Conservation (phyloP, 1,140 invertebrate genomes). For the Drosophila subobscura region DNA sequence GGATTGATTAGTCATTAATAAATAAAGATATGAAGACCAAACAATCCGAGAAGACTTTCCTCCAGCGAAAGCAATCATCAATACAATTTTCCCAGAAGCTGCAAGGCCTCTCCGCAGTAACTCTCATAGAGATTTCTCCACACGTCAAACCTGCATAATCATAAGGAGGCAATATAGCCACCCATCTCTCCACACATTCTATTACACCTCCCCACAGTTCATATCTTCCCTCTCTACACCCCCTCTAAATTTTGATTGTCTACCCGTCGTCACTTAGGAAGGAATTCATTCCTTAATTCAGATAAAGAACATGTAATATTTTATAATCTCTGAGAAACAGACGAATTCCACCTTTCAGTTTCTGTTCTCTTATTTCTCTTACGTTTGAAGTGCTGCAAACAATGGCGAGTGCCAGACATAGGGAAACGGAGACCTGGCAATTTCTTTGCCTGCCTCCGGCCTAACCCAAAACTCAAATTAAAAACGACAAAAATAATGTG, state of each 20-base stretch:
- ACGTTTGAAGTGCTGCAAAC: conserved; percentile 72
- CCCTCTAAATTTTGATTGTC: background rate
- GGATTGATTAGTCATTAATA: too few relatives aligned
- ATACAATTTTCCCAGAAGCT: too few relatives aligned
- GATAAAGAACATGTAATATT: conserved; percentile 37
- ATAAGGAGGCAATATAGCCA: too few relatives aligned
- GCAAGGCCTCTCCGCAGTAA: too few relatives aligned
- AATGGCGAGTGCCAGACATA: conserved; percentile 35
- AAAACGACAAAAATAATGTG: conserved; percentile 77
- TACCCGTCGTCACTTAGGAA: background rate
- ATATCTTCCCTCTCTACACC: too few relatives aligned
- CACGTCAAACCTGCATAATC: too few relatives aligned
- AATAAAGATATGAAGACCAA: too few relatives aligned
- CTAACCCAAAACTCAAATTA: conserved; percentile 62
- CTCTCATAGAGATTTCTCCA: too few relatives aligned
- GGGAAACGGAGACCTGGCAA: conserved; percentile 43
- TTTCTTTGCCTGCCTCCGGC: conserved; percentile 42
- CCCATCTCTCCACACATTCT: too few relatives aligned
- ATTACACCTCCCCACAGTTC: too few relatives aligned
- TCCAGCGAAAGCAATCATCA: too few relatives aligned
- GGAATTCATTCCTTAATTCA: conserved; percentile 9
- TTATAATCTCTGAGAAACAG: conserved; percentile 8
- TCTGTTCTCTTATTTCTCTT: conserved; percentile 13
- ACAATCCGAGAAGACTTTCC: too few relatives aligned
- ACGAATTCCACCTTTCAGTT: background rate